These are phyloP conservation scores for Typhlichthys subterraneus DNA, from an alignment of 2,797 vertebrate species.

Conservation along the genomic window DNA sequence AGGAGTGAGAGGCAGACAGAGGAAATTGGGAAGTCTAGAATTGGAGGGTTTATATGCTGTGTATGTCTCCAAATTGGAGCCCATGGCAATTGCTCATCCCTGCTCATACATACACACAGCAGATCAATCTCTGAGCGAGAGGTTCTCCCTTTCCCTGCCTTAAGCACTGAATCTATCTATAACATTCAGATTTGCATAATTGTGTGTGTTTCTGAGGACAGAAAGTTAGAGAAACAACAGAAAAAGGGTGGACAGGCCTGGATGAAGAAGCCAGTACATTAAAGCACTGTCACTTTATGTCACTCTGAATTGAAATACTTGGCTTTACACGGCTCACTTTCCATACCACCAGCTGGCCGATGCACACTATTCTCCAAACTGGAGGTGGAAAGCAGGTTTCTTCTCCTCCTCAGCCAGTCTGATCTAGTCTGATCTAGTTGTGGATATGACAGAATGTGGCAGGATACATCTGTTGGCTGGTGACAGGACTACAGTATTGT, in stretches of 20 bases:
- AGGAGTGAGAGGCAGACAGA: neutral
- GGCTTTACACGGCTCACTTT: conserved; percentile 53
- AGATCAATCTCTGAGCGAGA: conserved; percentile 40
- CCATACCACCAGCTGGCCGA: conserved; percentile 47
- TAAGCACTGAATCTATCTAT: conserved; percentile 30
- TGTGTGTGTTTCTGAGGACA: neutral
- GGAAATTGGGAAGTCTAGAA: conserved; percentile 31
- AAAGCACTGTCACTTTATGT: neutral
- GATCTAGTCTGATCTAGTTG: conserved; percentile 38
- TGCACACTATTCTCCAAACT: conserved; percentile 54
- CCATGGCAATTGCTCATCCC: conserved; percentile 37
- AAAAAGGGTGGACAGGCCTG: neutral
- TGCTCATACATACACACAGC: conserved; percentile 53
- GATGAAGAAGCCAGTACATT: neutral
- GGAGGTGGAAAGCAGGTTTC: conserved; percentile 38
- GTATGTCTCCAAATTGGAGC: conserved; percentile 62
- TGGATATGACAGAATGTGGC: conserved; percentile 37
- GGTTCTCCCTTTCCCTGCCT: conserved; percentile 21
- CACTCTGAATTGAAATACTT: conserved; percentile 42
- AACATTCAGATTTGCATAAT: conserved; percentile 40
- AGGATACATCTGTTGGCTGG: conserved; percentile 35
- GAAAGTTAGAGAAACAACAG: neutral
- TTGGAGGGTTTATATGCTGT: conserved; percentile 54
- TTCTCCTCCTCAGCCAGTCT: conserved; percentile 21
- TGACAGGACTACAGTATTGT: conserved; percentile 42